Evolutionary conservation across 2,797 vertebrate genomes (phyloP).

Genomic region (Momotus momota): DNA sequence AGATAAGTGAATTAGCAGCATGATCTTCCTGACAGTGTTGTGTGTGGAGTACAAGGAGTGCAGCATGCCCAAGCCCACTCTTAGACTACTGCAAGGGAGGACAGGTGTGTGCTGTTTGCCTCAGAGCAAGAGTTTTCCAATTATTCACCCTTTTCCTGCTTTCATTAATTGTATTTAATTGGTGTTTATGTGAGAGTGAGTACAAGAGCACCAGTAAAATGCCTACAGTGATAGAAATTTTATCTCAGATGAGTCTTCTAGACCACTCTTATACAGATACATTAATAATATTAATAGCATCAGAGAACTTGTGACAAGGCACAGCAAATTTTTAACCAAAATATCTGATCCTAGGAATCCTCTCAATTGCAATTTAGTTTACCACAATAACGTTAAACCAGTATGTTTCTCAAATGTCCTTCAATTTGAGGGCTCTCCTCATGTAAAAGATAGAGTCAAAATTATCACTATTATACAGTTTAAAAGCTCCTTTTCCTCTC

Average conservation of each 20-base stretch:
- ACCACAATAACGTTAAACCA: accelerated
- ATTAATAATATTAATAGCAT: neutral
- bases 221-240: neutral
- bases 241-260: neutral
- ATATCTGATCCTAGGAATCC: neutral
- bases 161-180: neutral
- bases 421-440: neutral
- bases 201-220: neutral
- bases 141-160: neutral
- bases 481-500: neutral
- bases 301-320: neutral
- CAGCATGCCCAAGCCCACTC: accelerated
- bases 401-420: neutral
- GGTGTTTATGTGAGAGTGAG: neutral
- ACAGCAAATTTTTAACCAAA: neutral
- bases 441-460: neutral
- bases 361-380: neutral
- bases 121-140: neutral
- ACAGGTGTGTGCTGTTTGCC: neutral
- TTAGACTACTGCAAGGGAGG: neutral
- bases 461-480: neutral
- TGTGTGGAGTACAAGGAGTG: accelerated
- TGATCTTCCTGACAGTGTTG: neutral
- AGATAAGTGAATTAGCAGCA: neutral
- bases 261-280: neutral